Evolutionary conservation across 1,140 invertebrate species (phyloP).

Genomic region (Macrobrachium rosenbergii): DNA sequence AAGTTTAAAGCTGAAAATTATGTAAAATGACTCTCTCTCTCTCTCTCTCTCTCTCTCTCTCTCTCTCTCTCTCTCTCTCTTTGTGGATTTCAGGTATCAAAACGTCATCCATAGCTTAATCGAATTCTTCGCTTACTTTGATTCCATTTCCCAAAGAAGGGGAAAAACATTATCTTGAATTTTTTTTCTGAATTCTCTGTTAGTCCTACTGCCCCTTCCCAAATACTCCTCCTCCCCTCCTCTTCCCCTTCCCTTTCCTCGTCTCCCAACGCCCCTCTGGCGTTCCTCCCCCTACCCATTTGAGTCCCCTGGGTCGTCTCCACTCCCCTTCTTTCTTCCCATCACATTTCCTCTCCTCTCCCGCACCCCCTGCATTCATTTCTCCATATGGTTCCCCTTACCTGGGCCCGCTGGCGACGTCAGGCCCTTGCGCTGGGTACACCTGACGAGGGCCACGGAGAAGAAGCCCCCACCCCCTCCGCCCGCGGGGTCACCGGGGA

Average conservation of each 20-base stretch:
- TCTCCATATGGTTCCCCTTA: background rate
- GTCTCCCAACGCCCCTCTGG: background rate
- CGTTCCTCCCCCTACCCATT: background rate
- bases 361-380: background rate
- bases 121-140: background rate
- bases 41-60: background rate
- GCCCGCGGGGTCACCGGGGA: no score
- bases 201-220: no score
- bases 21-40: background rate
- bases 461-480: no score
- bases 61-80: background rate
- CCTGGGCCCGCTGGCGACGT: background rate
- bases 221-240: no score
- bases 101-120: background rate
- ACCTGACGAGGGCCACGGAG: no score
- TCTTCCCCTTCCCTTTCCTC: background rate
- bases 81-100: background rate
- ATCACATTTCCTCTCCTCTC: background rate
- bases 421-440: no score
- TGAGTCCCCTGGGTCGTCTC: background rate
- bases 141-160: background rate
- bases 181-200: no score
- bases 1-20: background rate
- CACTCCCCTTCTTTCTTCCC: background rate
- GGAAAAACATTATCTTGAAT: no score